Percentiles rank a stretch among this genome's conserved stretches.
phyloP scores from a whole-genome alignment of 2,797 vertebrate species.

The Gouania willdenowi region DNA sequence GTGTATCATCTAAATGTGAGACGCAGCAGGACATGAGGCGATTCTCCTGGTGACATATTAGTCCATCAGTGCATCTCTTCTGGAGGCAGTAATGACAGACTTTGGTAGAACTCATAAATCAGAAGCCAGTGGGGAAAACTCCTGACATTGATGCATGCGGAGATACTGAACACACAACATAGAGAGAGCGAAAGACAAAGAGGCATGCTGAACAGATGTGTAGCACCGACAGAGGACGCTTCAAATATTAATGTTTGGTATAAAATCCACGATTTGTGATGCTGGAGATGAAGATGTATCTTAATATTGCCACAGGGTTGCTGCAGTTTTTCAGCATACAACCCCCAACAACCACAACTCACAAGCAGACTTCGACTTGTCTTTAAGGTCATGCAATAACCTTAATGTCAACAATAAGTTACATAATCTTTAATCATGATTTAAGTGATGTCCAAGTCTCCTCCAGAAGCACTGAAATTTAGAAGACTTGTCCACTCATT shows the following conservation, averaged over 20 bases:
- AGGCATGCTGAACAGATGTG: constrained; percentile 31
- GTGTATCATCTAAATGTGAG: constrained; percentile 22
- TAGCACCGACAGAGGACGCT: constrained; percentile 2
- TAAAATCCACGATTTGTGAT: constrained; percentile 3
- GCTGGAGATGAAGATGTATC: constrained; percentile 12
- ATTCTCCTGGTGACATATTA: constrained; percentile 55
- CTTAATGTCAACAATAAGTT: no score
- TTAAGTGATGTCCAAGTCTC: no score
- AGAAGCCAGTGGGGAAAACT: constrained; percentile 39
- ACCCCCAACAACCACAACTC: no score
- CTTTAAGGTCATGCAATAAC: no score
- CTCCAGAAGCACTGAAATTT: no score
- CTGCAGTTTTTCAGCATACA: no score
- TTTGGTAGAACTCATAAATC: constrained; percentile 65
- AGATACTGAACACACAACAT: constrained; percentile 37
- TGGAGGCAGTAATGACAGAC: constrained; percentile 57
- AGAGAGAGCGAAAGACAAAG: constrained; percentile 42
- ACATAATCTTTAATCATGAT: no score
- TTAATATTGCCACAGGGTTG: constrained; percentile 11
- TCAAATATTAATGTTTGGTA: constrained; percentile 1
- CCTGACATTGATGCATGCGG: constrained; percentile 57
- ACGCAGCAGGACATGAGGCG: constrained; percentile 32
- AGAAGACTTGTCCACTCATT: no score
- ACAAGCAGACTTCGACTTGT: no score
- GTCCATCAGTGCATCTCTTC: constrained; percentile 59